phyloP scores from a whole-genome alignment of 2,888 invertebrate genomes.

The Ellobium chinense region DNA sequence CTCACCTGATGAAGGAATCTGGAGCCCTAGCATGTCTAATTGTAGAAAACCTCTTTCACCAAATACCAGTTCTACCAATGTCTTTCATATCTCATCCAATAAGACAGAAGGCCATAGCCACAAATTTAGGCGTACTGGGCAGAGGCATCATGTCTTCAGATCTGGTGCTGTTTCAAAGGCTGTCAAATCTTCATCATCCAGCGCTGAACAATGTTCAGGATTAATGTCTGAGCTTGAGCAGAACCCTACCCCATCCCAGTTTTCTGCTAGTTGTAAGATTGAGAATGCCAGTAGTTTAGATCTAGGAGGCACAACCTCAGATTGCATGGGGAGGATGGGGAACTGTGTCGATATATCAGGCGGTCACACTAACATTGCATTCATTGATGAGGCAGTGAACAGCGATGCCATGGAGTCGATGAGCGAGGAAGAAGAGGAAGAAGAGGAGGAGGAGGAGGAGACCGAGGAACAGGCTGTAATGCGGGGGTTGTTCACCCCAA shows the following conservation, averaged over 20 bases:
- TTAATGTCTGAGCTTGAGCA: background rate
- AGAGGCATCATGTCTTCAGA: too few relatives aligned
- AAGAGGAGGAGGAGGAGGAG: constrained; percentile 28
- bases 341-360: background rate
- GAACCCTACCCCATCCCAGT: background rate
- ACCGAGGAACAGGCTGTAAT: constrained; percentile 30
- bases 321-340: background rate
- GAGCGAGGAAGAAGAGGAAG: constrained; percentile 8
- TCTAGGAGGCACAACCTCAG: too few relatives aligned
- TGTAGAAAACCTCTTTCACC: background rate
- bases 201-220: background rate
- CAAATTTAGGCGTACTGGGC: too few relatives aligned
- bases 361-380: constrained; percentile 33
- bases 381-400: constrained; percentile 37
- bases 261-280: background rate
- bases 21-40: constrained; percentile 9
- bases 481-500: constrained; percentile 41
- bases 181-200: too few relatives aligned
- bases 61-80: background rate
- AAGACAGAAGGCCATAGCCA: too few relatives aligned
- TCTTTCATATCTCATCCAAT: too few relatives aligned
- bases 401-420: constrained; percentile 2
- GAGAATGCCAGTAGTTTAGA: too few relatives aligned
- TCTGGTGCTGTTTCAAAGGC: too few relatives aligned
- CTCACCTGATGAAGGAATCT: constrained; percentile 15